A percentile compares a stretch with the other conserved stretches of the same genome.
phyloP scores from a whole-genome alignment of 2,797 vertebrate species.

The Odontamblyopus lacepedii region DNA sequence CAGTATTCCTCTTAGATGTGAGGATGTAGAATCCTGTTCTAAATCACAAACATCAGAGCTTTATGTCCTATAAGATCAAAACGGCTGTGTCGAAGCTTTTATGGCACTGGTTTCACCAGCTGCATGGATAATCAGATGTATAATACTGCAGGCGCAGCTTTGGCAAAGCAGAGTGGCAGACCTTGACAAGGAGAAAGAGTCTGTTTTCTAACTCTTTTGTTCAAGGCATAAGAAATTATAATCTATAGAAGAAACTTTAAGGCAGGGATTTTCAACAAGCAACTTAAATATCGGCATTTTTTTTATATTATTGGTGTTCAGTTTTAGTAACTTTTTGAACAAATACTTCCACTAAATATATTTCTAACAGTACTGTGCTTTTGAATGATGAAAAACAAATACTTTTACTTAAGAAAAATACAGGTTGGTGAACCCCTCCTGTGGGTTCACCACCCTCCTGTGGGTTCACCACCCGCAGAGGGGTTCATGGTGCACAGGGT shows the following conservation, averaged over 20 bases:
- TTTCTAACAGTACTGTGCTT: no score
- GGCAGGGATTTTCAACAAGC: not conserved
- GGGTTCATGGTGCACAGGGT: no score
- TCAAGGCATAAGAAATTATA: not conserved
- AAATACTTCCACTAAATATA: no score
- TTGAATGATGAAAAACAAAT: no score
- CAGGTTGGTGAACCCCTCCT: no score
- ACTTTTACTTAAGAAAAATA: no score
- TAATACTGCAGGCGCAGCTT: conserved; percentile 18
- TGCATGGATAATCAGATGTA: conserved; percentile 36
- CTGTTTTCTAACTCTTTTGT: not conserved
- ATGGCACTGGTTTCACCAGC: conserved; percentile 17
- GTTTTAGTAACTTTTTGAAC: no score
- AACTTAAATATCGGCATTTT: not conserved
- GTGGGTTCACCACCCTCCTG: no score
- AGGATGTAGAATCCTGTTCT: not conserved
- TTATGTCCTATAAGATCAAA: conserved; percentile 38
- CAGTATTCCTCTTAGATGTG: conserved; percentile 27
- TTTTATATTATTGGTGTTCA: not conserved
- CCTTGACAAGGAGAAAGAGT: conserved; percentile 13
- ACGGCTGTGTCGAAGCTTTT: conserved; percentile 21
- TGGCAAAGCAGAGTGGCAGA: conserved; percentile 13
- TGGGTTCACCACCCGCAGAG: no score
- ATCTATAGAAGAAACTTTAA: not conserved
- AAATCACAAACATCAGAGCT: conserved; percentile 18